Base-by-base conservation (phyloP, 2,888 invertebrate genomes). In the Macaria notata region DNA sequence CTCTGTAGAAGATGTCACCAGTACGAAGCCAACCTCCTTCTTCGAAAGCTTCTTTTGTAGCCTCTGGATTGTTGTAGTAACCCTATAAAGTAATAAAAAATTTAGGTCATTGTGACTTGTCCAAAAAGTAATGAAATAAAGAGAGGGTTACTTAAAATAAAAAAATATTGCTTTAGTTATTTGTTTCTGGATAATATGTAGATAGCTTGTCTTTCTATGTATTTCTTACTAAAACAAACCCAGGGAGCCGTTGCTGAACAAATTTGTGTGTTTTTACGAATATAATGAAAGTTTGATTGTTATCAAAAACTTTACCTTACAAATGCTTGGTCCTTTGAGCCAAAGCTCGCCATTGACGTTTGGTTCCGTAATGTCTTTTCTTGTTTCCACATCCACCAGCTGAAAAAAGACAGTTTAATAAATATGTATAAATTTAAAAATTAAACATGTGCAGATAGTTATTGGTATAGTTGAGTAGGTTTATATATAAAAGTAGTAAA, bases 1-100 rank as follows among this genome's bases (percentile, higher is more conserved):
- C 92, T 60, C 89, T 88, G 61, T 89, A 92, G 30, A 87, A 82
- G 30, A 92, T 73, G 60, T 93, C 93, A 0, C 93, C 93, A 1
- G 92, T 89, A 65, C 83, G 88, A 38, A 92, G 73, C 89, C 90
- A 93, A 3, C 90, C 82, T 31, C 85, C 86, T n/a, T 76, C 73
- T 6, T 88, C 80, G 53, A 87, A 86, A 0, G 81, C 66, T 4
- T 83, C 83, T 8, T 75, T 79, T 0, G 91, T 90, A 9, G 83
- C 85, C 56, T 81, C 70, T 2, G 78, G 76, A 44, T 86, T 82
- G 43, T 84, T 88, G 69, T 88, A 86, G 67, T 92, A 93, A 3
- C 83, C 88, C 79, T 86, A 62, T 3, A 31, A 47, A 36, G 46
- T 4, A 42, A 5, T 31, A n/a, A 31, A 19, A 19, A 19, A 2